Evolutionary conservation across 2,888 invertebrate species (phyloP), one percentile per base, ranked within the genome.

Genomic region (Latheticus oryzae): DNA sequence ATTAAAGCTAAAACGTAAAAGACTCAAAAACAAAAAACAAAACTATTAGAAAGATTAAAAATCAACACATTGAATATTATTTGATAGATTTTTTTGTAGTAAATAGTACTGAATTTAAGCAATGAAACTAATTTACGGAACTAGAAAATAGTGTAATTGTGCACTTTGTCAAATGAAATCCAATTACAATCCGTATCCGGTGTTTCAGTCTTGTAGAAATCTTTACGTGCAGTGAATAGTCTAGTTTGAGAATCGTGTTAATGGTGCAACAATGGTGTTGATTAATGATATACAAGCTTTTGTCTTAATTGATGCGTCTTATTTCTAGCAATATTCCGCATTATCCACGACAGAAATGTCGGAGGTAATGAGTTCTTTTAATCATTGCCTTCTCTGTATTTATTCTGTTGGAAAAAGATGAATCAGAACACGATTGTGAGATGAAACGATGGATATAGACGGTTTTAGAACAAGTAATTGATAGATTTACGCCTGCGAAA

Each of bases 231-330:
- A 53, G 45, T 51, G 57, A 60, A 54, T 58, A 55, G 55, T 52
- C 53, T 47, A 64, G 58, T 50, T 50, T 35, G 48, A 53, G 56
- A 60, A 58, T 64, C 38, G 60, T 51, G 62, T 60, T 62, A 64
- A 60, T 64, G 58, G 62, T 51, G 40, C 54, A 64, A 64, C 64
- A 64, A 64, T 62, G 61, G 58, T 38, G 58, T 55, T 64, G 64
- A 64, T 62, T 64, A 64, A 64, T 64, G 64, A 62, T 62, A 58
- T 64, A 60, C 60, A 60, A 58, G 62, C 58, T 58, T 64, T 56
- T 58, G 62, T 60, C 60, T 62, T 57, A 64, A 64, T 64, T 62
- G 64, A 62, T 64, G 58, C 58, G 61, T 62, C 62, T 59, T 58
- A 58, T 58, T n/a, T 51, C 55, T 45, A 37, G 55, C 50, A 37